These are phyloP conservation scores for Gymnothorax reevesii DNA, from an alignment of 2,797 vertebrate species.

Conservation along the genomic window DNA sequence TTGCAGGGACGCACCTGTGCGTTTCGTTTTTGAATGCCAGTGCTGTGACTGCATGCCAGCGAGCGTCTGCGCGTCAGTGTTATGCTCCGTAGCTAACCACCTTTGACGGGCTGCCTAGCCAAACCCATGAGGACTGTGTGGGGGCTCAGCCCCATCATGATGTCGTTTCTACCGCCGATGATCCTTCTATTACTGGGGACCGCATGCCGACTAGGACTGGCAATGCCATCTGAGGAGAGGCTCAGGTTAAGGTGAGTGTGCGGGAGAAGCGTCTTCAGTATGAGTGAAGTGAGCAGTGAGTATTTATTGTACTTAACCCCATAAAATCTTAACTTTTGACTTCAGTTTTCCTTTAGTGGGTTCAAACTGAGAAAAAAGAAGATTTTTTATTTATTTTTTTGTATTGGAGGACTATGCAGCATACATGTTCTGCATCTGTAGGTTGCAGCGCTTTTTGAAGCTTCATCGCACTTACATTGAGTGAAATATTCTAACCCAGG, in stretches of 20 bases:
- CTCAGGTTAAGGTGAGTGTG: conserved; percentile 69
- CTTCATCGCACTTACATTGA: no score
- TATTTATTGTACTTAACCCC: background rate
- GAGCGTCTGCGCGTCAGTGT: conserved; percentile 10
- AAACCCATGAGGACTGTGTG: conserved; percentile 44
- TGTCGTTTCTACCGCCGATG: conserved; percentile 53
- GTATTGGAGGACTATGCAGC: no score
- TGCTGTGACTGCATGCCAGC: background rate
- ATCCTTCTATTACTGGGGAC: conserved; percentile 58
- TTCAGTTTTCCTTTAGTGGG: no score
- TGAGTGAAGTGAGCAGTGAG: no score
- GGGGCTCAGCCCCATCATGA: conserved; percentile 45
- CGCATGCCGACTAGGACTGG: conserved; percentile 50
- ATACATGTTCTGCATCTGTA: no score
- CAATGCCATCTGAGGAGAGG: conserved; percentile 73
- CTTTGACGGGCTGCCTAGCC: conserved; percentile 39
- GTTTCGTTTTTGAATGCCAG: background rate
- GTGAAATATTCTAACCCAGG: no score
- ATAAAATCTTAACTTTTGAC: no score
- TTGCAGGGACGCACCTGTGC: background rate
- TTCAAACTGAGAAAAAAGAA: no score
- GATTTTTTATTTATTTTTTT: no score
- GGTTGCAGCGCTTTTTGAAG: no score
- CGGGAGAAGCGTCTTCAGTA: background rate
- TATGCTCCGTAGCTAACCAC: conserved; percentile 41